phyloP scores from a whole-genome alignment of 1,140 invertebrate genomes.

The Cyphomyrmex costatus region DNA sequence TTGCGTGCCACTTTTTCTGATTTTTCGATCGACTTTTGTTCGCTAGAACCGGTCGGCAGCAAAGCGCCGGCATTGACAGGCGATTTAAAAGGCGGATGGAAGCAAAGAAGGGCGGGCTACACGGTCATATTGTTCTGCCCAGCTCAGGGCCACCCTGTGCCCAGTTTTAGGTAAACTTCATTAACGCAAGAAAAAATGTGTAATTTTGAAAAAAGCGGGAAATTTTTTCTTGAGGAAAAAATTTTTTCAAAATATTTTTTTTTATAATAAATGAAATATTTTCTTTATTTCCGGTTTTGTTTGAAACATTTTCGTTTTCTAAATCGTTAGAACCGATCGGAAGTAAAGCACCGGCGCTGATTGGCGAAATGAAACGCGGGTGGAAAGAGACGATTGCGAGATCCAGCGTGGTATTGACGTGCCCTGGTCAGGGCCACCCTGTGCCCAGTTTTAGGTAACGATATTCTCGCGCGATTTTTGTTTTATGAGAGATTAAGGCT shows the following conservation, averaged over 20 bases:
- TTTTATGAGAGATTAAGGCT: neutral
- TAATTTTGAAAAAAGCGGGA: neutral
- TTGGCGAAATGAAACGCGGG: constrained; percentile 83
- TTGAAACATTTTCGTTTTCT: constrained; percentile 29
- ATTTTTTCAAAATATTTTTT: neutral
- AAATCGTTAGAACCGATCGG: constrained; percentile 89
- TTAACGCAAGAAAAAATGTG: constrained; percentile 3
- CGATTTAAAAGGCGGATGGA: constrained; percentile 84
- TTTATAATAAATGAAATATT: neutral
- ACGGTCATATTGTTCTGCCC: constrained; percentile 88
- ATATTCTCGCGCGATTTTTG: neutral
- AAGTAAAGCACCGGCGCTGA: constrained; percentile 89
- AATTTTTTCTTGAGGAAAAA: neutral
- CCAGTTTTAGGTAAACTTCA: constrained; percentile 82
- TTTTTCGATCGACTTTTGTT: constrained; percentile 39
- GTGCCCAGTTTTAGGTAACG: constrained; percentile 84
- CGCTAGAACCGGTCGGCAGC: constrained; percentile 90
- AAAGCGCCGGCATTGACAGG: constrained; percentile 89
- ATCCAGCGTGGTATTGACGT: constrained; percentile 87
- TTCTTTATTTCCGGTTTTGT: neutral
- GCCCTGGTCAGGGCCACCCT: constrained; percentile 89
- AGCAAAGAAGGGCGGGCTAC: constrained; percentile 74
- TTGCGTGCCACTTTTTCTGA: constrained; percentile 62
- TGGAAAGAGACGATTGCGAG: constrained; percentile 77
- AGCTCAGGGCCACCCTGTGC: constrained; percentile 88